Evolutionary conservation across 2,113 vertebrate genomes (phyloP), one percentile per base, ranked within the genome.

Genomic region (Barbus barbus): DNA sequence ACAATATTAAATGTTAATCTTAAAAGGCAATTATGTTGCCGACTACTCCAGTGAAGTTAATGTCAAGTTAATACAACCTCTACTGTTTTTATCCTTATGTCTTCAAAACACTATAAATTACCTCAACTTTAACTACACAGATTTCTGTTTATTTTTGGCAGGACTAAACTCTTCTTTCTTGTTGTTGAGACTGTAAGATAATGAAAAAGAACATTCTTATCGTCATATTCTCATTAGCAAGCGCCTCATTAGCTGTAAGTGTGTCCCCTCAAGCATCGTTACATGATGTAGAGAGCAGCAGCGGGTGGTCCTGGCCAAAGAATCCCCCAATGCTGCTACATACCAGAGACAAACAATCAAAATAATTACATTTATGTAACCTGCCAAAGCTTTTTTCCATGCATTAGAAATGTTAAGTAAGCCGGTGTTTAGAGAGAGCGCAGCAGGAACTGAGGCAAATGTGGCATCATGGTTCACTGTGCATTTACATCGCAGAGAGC

Each of bases 331-430:
- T n/a, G 31, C 36, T 44, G 53, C 53, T 9, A 5, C 69, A 28
- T 44, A 63, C 44, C 76, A 24, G 33, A 78, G 14, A 71, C 33
- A 48, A 84, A 83, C 61, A 51, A 65, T 48, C 20, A 60, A 53
- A 78, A 46, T 71, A 84, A 79, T 58, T 46, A 46, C 41, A 38
- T 84, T 78, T 72, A 72, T 84, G 14, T 60, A 79, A 48, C 28
- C 18, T 2, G 22, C n/a, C 9, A 41, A 67, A n/a, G 31, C 46
- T 53, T 65, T 22, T 78, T 84, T 78, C 13, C 74, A 44, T 79
- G 65, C 76, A 84, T 79, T 84, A 84, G 53, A 72, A 53, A 22
- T 84, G 65, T 58, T 72, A 84, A 79, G n/a, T 20, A 53, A 48
- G 33, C 46, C 18, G 1, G 61, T 53, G 31, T 36, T 78, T 53